Evolutionary conservation across 1,140 invertebrate genomes (phyloP), one percentile per base, ranked within the genome.

Genomic region (Cotesia chilonis): DNA sequence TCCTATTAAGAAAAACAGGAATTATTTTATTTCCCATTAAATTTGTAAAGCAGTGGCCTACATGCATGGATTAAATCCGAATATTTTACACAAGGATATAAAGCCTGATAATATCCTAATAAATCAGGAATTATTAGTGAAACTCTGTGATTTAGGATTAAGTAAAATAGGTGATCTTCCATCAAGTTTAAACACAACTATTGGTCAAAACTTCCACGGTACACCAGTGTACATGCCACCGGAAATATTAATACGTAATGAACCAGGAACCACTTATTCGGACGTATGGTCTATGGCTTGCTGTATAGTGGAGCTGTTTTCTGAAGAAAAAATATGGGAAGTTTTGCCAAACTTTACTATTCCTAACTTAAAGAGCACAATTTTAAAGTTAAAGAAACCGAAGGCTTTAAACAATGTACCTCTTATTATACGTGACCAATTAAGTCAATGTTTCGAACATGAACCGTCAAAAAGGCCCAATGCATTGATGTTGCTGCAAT

Each of bases 151-250:
- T 67, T 52, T 72, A 20, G 71, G 71, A 10, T 67, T 72, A 10
- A 67, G 64, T 61, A 67, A 35, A 47, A 20, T 28, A 3, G n/a
- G 17, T 12, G 54, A 52, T 10, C 38, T 72, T 52, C 35, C 12
- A 41, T 28, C 36, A 12, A 20, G 2, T 12, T 38, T 72, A 35
- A 20, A 55, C 2, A 71, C 70, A 2, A 72, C 64, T 9, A 35
- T 67, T 12, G 64, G 71, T 2, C n/a, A 14, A 9, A 61, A 59
- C 51, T 41, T 67, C 28, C 52, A 36, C 57, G 64, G 64, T n/a
- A 72, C 71, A n/a, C 71, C 54, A 20, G 14, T 68, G 2, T 72
- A 67, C 60, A 72, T 72, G 64, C 37, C 64, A 17, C 71, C 71
- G 7, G 71, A 72, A 67, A 59, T 67, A 20, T 38, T 72, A 20